A percentile compares a stretch with the other conserved stretches of the same genome.
Evolutionary conservation across 2,797 vertebrate genomes (phyloP).

Genomic region (Sebastiscus tertius): DNA sequence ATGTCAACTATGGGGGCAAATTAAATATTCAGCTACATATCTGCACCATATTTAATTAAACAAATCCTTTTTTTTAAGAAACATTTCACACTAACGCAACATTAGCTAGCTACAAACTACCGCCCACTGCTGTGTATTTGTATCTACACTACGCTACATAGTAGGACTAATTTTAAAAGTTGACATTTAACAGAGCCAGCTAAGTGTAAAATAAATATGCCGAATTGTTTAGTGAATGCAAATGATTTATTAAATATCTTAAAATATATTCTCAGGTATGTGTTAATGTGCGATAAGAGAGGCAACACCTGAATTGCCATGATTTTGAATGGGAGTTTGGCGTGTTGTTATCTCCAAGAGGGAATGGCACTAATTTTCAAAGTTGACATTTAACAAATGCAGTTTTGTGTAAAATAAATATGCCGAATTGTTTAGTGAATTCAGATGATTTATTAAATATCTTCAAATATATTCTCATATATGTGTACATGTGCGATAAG

Average conservation of each 20-base stretch:
- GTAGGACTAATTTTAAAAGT: constrained; percentile 17
- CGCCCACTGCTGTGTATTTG: constrained; percentile 38
- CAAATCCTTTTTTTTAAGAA: neutral
- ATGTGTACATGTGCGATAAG: neutral
- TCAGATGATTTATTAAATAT: rapidly evolving
- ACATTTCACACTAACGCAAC: neutral
- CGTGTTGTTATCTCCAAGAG: constrained; percentile 5
- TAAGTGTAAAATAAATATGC: neutral
- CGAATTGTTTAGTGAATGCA: rapidly evolving
- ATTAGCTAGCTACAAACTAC: constrained; percentile 50
- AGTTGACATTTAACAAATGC: constrained; percentile 13
- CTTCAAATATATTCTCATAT: rapidly evolving
- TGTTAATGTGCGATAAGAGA: neutral
- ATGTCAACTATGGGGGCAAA: rapidly evolving
- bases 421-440: neutral
- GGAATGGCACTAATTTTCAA: neutral
- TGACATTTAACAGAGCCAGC: neutral
- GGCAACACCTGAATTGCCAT: neutral
- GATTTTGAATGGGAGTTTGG: constrained; percentile 52
- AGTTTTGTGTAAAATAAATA: neutral
- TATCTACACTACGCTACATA: neutral
- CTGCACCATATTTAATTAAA: neutral
- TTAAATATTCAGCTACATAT: neutral
- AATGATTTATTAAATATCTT: neutral
- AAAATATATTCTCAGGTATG: rapidly evolving